Conservation (phyloP, 2,113 vertebrate genomes). For the Muscicapa adusta region DNA sequence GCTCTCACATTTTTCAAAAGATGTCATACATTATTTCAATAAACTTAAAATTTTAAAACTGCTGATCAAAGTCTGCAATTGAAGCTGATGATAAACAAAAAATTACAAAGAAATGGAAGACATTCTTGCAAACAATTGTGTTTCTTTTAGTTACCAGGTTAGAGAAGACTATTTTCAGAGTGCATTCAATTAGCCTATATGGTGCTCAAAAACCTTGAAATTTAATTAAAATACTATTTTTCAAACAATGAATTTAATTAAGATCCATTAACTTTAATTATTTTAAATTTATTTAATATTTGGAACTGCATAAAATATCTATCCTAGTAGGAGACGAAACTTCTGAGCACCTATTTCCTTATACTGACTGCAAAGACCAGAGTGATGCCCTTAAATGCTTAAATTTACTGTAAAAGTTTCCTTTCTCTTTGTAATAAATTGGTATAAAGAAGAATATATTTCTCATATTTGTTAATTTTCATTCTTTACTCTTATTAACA, state of each 20-base stretch:
- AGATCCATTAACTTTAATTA: not conserved
- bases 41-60: not conserved
- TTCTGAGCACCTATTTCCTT: not conserved
- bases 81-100: not conserved
- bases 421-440: not conserved
- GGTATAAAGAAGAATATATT: not conserved
- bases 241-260: not conserved
- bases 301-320: not conserved
- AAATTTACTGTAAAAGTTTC: not conserved
- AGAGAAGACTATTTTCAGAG: not conserved
- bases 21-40: not conserved
- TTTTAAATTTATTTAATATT: not conserved
- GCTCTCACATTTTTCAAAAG: not conserved
- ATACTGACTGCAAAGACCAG: not conserved
- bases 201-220: not conserved
- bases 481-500: not conserved
- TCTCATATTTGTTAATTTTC: not conserved
- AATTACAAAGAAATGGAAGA: not conserved
- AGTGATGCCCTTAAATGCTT: not conserved
- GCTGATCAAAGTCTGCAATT: not conserved
- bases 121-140: not conserved
- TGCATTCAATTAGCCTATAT: not conserved
- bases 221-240: not conserved
- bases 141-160: not conserved
- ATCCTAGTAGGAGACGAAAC: not conserved